Evolutionary conservation across 2,113 vertebrate species (phyloP).

Genomic region (Cichladusa arquata): DNA sequence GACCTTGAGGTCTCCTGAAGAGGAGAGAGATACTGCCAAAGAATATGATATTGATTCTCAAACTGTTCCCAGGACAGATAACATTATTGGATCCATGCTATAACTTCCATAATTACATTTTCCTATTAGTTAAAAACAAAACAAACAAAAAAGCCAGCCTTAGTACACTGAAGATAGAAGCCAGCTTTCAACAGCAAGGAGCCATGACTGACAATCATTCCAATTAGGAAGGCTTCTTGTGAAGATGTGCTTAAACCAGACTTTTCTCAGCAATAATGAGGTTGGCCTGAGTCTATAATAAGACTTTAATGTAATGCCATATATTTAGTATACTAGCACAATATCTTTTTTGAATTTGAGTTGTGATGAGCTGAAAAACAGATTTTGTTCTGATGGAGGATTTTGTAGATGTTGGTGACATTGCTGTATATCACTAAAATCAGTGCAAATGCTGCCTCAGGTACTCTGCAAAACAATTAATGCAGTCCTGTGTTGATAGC

Average conservation of each 20-base stretch:
- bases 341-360: background rate
- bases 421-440: background rate
- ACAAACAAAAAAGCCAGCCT: background rate
- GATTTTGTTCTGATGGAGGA: background rate
- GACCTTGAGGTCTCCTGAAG: background rate
- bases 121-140: slow-evolving; percentile 56
- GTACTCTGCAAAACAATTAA: background rate
- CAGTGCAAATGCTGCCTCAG: background rate
- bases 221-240: slow-evolving; percentile 73
- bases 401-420: background rate
- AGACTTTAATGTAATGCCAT: background rate
- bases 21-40: background rate
- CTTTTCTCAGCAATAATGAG: slow-evolving; percentile 53
- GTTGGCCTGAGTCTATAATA: slow-evolving; percentile 9
- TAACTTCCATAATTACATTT: slow-evolving; percentile 67
- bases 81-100: slow-evolving; percentile 51
- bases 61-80: slow-evolving; percentile 41
- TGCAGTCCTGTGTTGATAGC: background rate
- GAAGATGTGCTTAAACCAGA: slow-evolving; percentile 61
- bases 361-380: background rate
- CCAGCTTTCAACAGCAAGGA: slow-evolving; percentile 56
- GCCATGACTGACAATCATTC: slow-evolving; percentile 55
- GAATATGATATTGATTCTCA: slow-evolving; percentile 27
- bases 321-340: background rate
- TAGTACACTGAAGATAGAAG: slow-evolving; percentile 71